These are phyloP conservation scores for Mya arenaria DNA, from an alignment of 1,140 invertebrate genomes.

Conservation along the genomic window DNA sequence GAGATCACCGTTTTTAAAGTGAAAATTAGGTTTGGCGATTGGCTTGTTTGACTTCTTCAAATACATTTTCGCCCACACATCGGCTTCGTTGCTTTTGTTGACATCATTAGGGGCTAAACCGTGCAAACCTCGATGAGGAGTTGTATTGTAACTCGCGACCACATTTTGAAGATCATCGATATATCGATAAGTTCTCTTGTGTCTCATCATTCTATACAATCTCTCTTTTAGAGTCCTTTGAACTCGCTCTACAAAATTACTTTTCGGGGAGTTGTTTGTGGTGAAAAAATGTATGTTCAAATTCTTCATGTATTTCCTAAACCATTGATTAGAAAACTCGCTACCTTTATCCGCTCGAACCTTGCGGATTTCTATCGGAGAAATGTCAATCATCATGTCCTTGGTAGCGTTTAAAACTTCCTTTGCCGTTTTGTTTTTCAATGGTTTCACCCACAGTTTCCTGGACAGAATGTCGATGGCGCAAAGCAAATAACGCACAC, in stretches of 20 bases:
- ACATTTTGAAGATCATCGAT: constrained; percentile 48
- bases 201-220: constrained; percentile 49
- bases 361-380: background rate
- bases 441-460: constrained; percentile 54
- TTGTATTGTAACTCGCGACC: constrained; percentile 46
- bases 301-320: constrained; percentile 35
- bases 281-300: constrained; percentile 40
- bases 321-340: constrained; percentile 41
- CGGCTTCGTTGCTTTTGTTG: constrained; percentile 45
- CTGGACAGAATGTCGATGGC: constrained; percentile 55
- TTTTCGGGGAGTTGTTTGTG: constrained; percentile 53
- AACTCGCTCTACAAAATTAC: constrained; percentile 50
- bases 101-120: constrained; percentile 47
- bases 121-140: constrained; percentile 51
- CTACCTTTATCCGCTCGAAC: constrained; percentile 48
- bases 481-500: constrained; percentile 32
- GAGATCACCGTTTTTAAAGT: constrained; percentile 52
- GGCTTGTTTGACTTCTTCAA: constrained; percentile 29
- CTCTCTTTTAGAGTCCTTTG: constrained; percentile 56
- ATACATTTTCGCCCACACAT: constrained; percentile 56
- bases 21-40: background rate
- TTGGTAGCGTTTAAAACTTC: constrained; percentile 47
- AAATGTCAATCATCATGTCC: constrained; percentile 18
- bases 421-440: constrained; percentile 56
- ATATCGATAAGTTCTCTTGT: constrained; percentile 10